Base-by-base conservation (phyloP, 2,888 invertebrate genomes). In the Cheilosia impressa region DNA sequence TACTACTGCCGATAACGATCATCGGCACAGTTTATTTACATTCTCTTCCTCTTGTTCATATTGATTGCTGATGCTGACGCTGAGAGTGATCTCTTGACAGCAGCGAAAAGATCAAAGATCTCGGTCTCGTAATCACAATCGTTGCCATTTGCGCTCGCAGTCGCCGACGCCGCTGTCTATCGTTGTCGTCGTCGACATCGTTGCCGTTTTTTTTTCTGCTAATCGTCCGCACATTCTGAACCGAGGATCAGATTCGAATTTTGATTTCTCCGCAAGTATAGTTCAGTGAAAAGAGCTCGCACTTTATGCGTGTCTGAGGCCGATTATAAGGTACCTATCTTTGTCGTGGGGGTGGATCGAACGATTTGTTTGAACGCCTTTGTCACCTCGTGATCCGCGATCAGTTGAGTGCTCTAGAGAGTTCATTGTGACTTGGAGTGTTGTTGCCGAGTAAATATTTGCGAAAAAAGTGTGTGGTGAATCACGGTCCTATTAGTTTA, bases 91-190 rank as follows among this genome's bases (percentile, higher is more conserved):
- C 89, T 89, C 88, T 90, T 90, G 90, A 90, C 89, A 89, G 89
- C 87, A 88, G 45, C 34, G 24, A 62, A 62, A 87, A 89, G 90
- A 90, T 90, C 90, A 90, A 90, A 90, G 91, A 90, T 90, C 91
- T 89, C 88, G 88, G 88, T 88, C 85, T 80, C 85, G 88, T 88
- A 90, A 89, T 89, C 90, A 88, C 88, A 84, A 75, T 78, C 77
- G 80, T 75, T 87, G 80, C 58, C 77, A 77, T 77, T 81, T 77
- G 80, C 47, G 60, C 38, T 66, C 27, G 65, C 27, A 38, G 60
- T 10, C 71, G 62, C 38, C 50, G 53, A 52, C 43, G 71, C 38
- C 43, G 62, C 66, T 72, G 38, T 62, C 55, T 50, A 58, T 75
- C 50, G 73, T 58, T 50, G 57, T 55, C 63, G 83, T 72, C 27